phyloP scores from a whole-genome alignment of 2,113 vertebrate genomes.

The Lasiurus borealis region DNA sequence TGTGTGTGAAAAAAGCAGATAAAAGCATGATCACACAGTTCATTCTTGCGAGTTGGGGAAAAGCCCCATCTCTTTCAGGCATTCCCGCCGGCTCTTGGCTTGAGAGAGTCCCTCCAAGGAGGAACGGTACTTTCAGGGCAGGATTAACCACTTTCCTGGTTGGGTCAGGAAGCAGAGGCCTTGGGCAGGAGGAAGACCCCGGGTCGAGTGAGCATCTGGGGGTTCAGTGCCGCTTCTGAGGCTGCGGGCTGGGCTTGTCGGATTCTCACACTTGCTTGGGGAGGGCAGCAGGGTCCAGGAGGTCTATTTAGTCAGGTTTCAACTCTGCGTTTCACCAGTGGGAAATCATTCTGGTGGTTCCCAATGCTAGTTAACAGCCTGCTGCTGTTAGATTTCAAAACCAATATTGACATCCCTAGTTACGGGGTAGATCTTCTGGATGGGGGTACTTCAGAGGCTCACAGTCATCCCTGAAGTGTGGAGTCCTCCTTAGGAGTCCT shows the following conservation, averaged over 20 bases:
- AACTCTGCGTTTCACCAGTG: not conserved
- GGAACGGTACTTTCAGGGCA: not conserved
- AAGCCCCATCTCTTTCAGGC: not conserved
- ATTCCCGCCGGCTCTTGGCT: not conserved
- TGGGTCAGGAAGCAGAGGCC: not conserved
- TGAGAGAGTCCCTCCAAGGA: not conserved
- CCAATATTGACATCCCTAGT: not conserved
- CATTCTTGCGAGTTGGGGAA: not conserved
- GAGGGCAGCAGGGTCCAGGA: not conserved
- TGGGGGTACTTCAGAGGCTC: not conserved
- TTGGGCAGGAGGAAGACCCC: not conserved
- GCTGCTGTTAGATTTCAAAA: slow-evolving; percentile 33
- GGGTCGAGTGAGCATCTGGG: not conserved
- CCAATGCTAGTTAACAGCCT: not conserved
- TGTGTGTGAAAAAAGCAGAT: not conserved
- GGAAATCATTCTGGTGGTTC: not conserved
- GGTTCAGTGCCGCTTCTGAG: not conserved
- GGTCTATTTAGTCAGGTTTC: not conserved
- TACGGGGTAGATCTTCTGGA: not conserved
- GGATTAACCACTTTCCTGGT: not conserved
- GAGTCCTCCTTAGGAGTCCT: not conserved
- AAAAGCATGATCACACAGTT: not conserved
- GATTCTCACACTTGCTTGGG: not conserved
- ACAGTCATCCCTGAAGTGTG: not conserved
- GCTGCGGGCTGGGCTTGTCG: not conserved